Evolutionary conservation across 2,113 vertebrate genomes (phyloP), one percentile per base, ranked within the genome.

Genomic region (Silurus meridionalis): DNA sequence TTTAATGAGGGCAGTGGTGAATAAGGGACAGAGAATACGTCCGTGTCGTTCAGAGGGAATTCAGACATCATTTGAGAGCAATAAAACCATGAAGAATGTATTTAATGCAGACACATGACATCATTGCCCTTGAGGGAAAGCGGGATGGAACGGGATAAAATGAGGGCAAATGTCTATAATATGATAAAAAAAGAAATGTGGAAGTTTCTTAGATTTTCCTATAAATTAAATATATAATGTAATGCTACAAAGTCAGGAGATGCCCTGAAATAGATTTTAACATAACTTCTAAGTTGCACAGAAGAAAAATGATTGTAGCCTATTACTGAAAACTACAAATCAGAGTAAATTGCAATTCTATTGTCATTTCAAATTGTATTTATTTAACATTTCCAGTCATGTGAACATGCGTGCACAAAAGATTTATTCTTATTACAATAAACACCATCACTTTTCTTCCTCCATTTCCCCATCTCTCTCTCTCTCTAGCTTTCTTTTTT

Each of bases 1-100:
- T 80, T 87, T 89, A 89, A 89, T 86, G 88, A 87, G 61, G 67
- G 80, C 82, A 87, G 75, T 89, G 86, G 86, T 89, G 86, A 89
- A 87, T 88, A 86, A 88, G 71, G 83, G 84, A 86, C 72, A 69
- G 84, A 89, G 82, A 86, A 89, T 86, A 85, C 83, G 83, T 87
- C 83, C 80, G 48, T 83, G 83, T 83, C 79, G 71, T 85, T 85
- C 72, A 53, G 75, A 63, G 87, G 85, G 64, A 80, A 74, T 89
- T 87, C 83, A 83, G 74, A 8, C 75, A 77, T 72, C 82, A 77
- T 86, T 57, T 84, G 84, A 86, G 82, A 78, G 77, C 67, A 81
- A 58, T 69, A 75, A 75, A 88, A 28, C 67, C 67, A 60, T 77
- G 71, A n/a, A 86, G 67, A 69, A 88, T 84, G 86, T 89, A 86